Evolutionary conservation across 2,113 vertebrate genomes (phyloP), one percentile per base, ranked within the genome.

Genomic region (Microcebus murinus): DNA sequence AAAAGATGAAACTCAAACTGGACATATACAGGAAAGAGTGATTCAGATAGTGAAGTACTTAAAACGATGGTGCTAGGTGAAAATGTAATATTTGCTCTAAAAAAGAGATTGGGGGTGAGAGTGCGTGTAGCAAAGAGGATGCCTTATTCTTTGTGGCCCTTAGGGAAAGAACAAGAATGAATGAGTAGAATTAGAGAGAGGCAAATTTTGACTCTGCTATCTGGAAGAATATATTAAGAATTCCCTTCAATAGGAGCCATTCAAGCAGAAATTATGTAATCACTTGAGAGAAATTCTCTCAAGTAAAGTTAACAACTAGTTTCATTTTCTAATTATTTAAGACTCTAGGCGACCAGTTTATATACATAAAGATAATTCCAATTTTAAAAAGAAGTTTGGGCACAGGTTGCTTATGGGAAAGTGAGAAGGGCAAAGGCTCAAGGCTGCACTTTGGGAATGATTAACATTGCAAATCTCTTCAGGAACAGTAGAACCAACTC

Each of bases 181-280:
- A 39, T 86, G 3, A 0, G 1, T 89, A 55, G 31, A 85, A 87
- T 27, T 82, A 87, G 42, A 74, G 6, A 55, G 21, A 65, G 14
- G 73, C 34, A 9, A 20, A 13, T 59, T 82, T 70, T 85, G 27
- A 76, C 27, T 90, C 31, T 93, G 3, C 85, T 67, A 67, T 36
- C 20, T 92, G 12, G 4, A 96, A 15, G 21, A 65, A 34, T 18
- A 70, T 52, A 23, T 67, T 85, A 80, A 92, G 42, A 94, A 68
- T 79, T 74, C 29, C 8, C 7, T 71, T 3, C 45, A 52, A 89
- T 87, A 79, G 55, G 12, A 59, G 6, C 29, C 4, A 70, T 76
- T 86, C 39, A 90, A 82, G 67, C n/a, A 92, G 67, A 93, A 71
- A 91, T 87, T 65, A 81, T 42, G n/a, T 8, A 89, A 86, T 59